These are phyloP conservation scores for Polypedilum pembai DNA, from an alignment of 1,140 invertebrate species.

Conservation along the genomic window DNA sequence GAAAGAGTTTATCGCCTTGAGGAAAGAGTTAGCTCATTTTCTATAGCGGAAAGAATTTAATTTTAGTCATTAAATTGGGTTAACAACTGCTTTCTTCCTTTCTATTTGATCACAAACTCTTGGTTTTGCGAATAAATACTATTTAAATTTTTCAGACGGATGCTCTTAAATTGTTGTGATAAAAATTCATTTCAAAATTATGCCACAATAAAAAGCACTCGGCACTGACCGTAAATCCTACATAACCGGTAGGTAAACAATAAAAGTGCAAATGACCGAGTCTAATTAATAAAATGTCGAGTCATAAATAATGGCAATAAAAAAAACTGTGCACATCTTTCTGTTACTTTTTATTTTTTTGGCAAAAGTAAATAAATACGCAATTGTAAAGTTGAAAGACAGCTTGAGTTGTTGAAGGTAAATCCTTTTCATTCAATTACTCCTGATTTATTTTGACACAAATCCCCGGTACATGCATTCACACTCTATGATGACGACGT, in stretches of 20 bases:
- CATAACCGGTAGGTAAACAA: not conserved
- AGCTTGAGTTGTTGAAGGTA: not conserved
- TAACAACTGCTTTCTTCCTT: too few species aligned
- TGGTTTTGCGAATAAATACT: too few species aligned
- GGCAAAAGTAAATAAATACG: not conserved
- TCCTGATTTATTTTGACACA: slow-evolving; percentile 21
- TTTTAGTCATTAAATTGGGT: too few species aligned
- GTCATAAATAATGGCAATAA: slow-evolving; percentile 18
- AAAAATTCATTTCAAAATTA: not conserved
- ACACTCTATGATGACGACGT: slow-evolving; percentile 8
- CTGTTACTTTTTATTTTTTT: too few species aligned
- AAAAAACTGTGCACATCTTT: not conserved
- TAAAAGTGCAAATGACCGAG: not conserved
- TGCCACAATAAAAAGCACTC: not conserved
- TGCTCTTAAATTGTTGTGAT: too few species aligned
- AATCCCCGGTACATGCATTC: not conserved
- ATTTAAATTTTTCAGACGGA: too few species aligned
- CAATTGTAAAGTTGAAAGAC: not conserved
- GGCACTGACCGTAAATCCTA: slow-evolving; percentile 10
- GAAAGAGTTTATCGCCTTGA: too few species aligned
- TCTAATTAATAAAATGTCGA: not conserved
- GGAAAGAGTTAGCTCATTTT: too few species aligned
- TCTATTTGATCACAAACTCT: too few species aligned
- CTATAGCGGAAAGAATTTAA: too few species aligned
- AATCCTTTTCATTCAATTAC: slow-evolving; percentile 20